Base-by-base conservation (phyloP, 2,888 invertebrate species). In the Agrypnus murinus region DNA sequence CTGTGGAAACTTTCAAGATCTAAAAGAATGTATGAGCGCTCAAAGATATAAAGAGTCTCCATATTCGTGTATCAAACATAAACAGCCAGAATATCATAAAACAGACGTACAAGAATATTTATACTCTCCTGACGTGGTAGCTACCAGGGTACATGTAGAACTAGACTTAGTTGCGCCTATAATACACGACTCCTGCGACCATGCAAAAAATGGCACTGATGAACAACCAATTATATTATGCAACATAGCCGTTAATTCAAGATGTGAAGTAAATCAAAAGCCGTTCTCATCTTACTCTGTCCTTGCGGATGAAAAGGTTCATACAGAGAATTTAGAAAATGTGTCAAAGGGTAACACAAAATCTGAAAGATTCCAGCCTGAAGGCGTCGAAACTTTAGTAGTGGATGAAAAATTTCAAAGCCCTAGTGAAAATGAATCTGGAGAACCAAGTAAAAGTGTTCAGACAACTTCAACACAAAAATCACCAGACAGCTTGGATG, bases 111-210 rank as follows among this genome's bases (percentile, higher is more conserved):
- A 73, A 25, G 74, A 76, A 45, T 73, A 74, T 43, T 64, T 76
- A 58, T 77, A 82, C 53, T 85, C 84, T 0, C 85, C 86, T 6
- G 87, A 87, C 71, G 84, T 87, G 36, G 77, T 86, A 32, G 84
- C 86, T 0, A 88, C 89, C 0, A 84, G 88, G 31, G 89, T 89
- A 2, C 90, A 89, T 77, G 87, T 90, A 12, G 90, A 90, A 77
- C 82, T 90, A 4, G 89, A 89, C 75, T 75, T 86, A 53, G 84
- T 86, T 2, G 83, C 85, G 2, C 84, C 85, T 0, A 81, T 79
- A 12, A 73, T 75, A 19, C 77, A 78, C 31, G 71, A 69, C 53
- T 66, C 40, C 64, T 64, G 19, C 19, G 67, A 43, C 57, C 73
- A 43, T 53, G 70, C 15, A 34, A 58, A 36, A 50, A 65, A 57